A percentile compares a stretch with the other conserved stretches of the same genome.
phyloP scores from a whole-genome alignment of 2,797 vertebrate species.

The Alfaro cultratus region DNA sequence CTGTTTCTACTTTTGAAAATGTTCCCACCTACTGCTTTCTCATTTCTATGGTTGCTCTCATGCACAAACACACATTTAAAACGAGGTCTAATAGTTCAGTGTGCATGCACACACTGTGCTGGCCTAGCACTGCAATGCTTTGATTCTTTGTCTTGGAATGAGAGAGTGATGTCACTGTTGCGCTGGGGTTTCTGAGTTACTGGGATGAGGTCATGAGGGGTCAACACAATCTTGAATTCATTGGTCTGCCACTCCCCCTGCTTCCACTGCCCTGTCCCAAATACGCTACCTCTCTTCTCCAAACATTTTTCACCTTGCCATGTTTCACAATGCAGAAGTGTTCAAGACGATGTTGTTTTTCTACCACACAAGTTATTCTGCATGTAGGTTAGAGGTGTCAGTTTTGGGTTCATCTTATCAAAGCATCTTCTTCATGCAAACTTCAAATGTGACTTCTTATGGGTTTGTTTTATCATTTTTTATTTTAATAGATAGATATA shows the following conservation, averaged over 20 bases:
- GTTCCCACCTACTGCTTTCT: conserved; percentile 68
- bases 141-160: conserved; percentile 72
- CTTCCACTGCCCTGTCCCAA: conserved; percentile 51
- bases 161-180: conserved; percentile 76
- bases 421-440: not conserved
- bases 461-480: not conserved
- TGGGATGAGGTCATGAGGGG: conserved; percentile 69
- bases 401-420: not conserved
- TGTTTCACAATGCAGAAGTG: not conserved
- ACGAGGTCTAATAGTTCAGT: conserved; percentile 55
- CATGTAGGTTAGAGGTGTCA: not conserved
- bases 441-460: not conserved
- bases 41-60: conserved; percentile 71
- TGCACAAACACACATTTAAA: conserved; percentile 61
- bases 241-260: conserved; percentile 20
- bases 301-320: conserved; percentile 47
- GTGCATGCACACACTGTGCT: conserved; percentile 39
- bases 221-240: conserved; percentile 72
- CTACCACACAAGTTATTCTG: not conserved
- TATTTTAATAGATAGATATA: not conserved
- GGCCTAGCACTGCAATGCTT: conserved; percentile 57
- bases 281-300: conserved; percentile 57
- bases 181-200: conserved; percentile 75
- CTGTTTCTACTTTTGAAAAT: conserved; percentile 75
- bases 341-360: not conserved